phyloP scores from a whole-genome alignment of 2,113 vertebrate genomes.

The Nanorana parkeri region DNA sequence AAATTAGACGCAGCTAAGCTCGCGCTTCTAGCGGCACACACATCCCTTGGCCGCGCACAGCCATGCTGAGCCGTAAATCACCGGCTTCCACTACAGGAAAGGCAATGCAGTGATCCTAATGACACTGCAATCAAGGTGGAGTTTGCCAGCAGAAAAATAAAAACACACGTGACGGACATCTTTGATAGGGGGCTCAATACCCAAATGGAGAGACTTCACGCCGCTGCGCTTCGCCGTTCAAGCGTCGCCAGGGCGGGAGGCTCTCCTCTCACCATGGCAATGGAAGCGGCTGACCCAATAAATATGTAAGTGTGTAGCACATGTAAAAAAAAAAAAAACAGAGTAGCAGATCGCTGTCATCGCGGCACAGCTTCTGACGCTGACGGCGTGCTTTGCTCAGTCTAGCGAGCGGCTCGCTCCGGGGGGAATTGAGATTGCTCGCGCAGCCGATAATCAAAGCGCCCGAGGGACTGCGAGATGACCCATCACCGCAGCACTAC shows the following conservation, averaged over 20 bases:
- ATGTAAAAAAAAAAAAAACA: background rate
- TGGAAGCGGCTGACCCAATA: background rate
- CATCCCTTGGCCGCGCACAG: too few species aligned
- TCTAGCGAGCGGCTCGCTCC: constrained; percentile 29
- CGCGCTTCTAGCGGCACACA: too few species aligned
- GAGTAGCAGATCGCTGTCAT: background rate
- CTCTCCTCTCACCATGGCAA: background rate
- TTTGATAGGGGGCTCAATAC: background rate
- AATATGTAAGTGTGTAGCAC: background rate
- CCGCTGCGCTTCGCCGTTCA: too few species aligned
- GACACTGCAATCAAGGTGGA: constrained; percentile 42
- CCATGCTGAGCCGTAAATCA: background rate
- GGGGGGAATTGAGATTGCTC: constrained; percentile 26
- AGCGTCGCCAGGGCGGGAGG: too few species aligned
- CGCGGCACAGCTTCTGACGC: background rate
- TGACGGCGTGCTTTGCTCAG: constrained; percentile 10
- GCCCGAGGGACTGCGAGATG: constrained; percentile 11
- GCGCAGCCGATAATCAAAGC: constrained; percentile 34
- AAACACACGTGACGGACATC: background rate
- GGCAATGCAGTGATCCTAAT: background rate
- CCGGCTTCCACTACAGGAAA: background rate
- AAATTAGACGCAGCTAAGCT: too few species aligned
- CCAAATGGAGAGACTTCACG: too few species aligned
- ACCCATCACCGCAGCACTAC: constrained; percentile 3
- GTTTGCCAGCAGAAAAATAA: background rate